Percentiles rank a stretch among this genome's conserved stretches.
Evolutionary conservation across 1,140 invertebrate species (phyloP).

Genomic region (Drosophila sproati): DNA sequence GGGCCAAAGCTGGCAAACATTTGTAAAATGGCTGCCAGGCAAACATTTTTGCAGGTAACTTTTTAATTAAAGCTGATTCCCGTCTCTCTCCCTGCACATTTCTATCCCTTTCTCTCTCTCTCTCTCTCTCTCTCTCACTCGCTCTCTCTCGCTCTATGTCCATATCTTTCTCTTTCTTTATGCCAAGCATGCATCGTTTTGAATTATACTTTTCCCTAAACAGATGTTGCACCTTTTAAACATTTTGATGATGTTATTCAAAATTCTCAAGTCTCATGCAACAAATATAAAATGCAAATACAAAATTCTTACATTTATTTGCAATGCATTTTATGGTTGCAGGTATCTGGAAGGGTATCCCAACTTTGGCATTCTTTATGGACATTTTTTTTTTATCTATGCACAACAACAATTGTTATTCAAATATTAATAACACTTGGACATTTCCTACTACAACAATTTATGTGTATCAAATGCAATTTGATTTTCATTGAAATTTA

Average conservation of each 20-base stretch:
- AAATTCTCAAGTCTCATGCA: not conserved
- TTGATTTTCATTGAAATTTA: too few relatives aligned
- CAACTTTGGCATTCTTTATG: too few relatives aligned
- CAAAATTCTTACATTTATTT: not conserved
- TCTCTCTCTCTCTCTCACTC: not conserved
- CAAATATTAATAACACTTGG: too few relatives aligned
- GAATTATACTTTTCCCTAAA: not conserved
- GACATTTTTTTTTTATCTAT: too few relatives aligned
- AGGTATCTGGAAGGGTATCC: too few relatives aligned
- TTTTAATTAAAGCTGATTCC: slow-evolving; percentile 74
- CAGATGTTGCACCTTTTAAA: not conserved
- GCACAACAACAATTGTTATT: too few relatives aligned
- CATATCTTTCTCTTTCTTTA: too few relatives aligned
- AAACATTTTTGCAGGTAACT: slow-evolving; percentile 77
- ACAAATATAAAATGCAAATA: not conserved
- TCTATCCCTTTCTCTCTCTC: not conserved
- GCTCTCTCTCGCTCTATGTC: not conserved
- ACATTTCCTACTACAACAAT: too few relatives aligned
- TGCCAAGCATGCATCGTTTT: not conserved
- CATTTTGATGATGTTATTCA: slow-evolving; percentile 10
- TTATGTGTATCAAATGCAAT: too few relatives aligned
- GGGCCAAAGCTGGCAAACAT: slow-evolving; percentile 40
- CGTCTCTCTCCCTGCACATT: slow-evolving; percentile 3
- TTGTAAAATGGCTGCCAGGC: slow-evolving; percentile 55
- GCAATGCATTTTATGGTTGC: not conserved